Evolutionary conservation across 2,113 vertebrate genomes (phyloP), one percentile per base, ranked within the genome.

Genomic region (Aix galericulata): DNA sequence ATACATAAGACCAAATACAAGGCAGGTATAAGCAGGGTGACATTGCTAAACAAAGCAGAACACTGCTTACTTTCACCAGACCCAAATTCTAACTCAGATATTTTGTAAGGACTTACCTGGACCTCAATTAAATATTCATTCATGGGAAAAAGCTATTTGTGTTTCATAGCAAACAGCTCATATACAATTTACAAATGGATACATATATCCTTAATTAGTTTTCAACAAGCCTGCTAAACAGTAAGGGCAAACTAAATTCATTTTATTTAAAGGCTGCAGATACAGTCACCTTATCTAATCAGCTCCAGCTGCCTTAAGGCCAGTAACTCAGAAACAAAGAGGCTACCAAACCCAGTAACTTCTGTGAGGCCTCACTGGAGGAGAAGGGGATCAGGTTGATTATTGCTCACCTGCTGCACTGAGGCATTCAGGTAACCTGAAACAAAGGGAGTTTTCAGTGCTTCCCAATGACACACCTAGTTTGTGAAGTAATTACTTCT

Each of bases 381-480:
- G 68, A 96, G 94, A 92, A 95, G 91, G 93, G 89, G 74, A 87
- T 89, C 13, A 1, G 50, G 77, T 10, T 86, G 91, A 89, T 68
- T 91, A 31, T 84, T 92, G 74, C 78, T 97, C 89, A 89, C 95
- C 89, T 93, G 94, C 89, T 44, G 73, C 86, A 73, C 69, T n/a
- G 66, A 92, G 71, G 95, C 89, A 95, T 53, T 67, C 77, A 94
- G 77, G 89, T 78, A 94, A 82, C 93, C 77, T 91, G 93, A 92
- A 96, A 97, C 96, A 97, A 97, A 96, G 95, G 91, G 94, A 95
- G 95, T 96, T 97, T 95, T 97, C 94, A 96, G 89, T 89, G 86
- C 91, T 96, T 94, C 96, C 89, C 81, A 89, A 21, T 26, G 94
- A 91, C 96, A 97, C 95, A 93, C 96, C 96, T 93, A 94, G 89